A percentile compares a stretch with the other conserved stretches of the same genome.
Evolutionary conservation across 2,113 vertebrate species (phyloP).

Genomic region (Phaethon lepturus): DNA sequence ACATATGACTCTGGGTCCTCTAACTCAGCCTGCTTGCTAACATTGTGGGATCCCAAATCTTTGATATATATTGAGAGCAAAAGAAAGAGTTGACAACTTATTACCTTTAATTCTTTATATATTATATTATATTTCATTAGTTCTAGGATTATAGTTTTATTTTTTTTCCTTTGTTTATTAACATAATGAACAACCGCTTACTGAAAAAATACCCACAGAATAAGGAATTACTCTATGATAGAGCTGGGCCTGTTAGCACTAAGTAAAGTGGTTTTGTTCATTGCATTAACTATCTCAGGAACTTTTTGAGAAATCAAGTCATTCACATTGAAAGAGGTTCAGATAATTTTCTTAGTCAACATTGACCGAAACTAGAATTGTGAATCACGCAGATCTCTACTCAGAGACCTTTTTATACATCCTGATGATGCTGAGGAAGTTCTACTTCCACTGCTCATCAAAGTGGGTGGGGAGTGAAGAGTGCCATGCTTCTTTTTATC

Average conservation of each 20-base stretch:
- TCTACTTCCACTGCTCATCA: background rate
- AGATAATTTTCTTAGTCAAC: background rate
- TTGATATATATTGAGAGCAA: background rate
- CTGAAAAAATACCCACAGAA: background rate
- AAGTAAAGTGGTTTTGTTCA: background rate
- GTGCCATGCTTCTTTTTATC: background rate
- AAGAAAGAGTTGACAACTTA: background rate
- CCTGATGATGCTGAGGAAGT: background rate
- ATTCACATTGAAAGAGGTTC: background rate
- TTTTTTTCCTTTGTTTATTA: background rate
- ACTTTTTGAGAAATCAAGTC: background rate
- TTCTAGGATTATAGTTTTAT: background rate
- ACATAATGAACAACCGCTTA: background rate
- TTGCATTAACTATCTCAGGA: background rate
- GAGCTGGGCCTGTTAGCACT: background rate
- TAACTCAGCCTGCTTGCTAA: background rate
- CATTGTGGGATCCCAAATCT: background rate
- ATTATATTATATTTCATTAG: background rate
- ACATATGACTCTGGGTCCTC: background rate
- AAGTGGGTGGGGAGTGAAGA: background rate
- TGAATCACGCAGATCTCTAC: background rate
- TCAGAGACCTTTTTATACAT: background rate
- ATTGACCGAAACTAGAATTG: background rate
- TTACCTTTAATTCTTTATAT: background rate
- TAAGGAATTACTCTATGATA: background rate